Base-by-base conservation (phyloP, 2,888 invertebrate genomes). In the Sinohyriopsis cumingii region DNA sequence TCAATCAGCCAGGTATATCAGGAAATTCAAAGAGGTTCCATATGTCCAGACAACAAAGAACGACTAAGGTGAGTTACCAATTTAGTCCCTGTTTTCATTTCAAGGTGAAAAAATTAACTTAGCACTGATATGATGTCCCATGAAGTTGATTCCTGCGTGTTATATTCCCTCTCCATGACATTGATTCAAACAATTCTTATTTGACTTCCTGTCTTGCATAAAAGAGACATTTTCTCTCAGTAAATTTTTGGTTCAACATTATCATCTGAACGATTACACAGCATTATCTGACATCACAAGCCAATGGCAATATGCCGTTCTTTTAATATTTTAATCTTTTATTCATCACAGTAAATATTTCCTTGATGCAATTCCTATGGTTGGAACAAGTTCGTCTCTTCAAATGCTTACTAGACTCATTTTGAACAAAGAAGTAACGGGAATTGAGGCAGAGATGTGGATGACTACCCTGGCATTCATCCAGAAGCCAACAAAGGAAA, bases 381-480 rank as follows among this genome's bases (percentile, higher is more conserved):
- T 96, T 60, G 95, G 95, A 5, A 96, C 95, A 76, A 93, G 94
- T 0, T 95, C 95, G 0, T 94, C 96, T 0, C 93, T 96, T 22
- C 92, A 93, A 65, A 91, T 97, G 24, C 96, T 98, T 93, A 94
- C 94, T 72, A 94, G 96, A 86, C 92, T 95, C 89, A 94, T 97
- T 67, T 89, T 94, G 55, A 91, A 92, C 33, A 92, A 92, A 63
- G 91, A 91, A 20, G 91, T 95, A 1, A 91, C 93, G 19, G 92
- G 92, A 67, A 92, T 92, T 2, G 94, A 93, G 24, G 92, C 93
- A 1, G 93, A 94, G 63, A 94, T 94, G 79, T 98, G 97, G 97
- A 93, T 97, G 84, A 93, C 94, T 81, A 94, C 96, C 0, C 92
- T 98, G 86, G 94, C 96, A 6, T 94, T 97, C 90, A 94, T 96